phyloP scores from a whole-genome alignment of 2,113 vertebrate genomes.

The Sylvia atricapilla region DNA sequence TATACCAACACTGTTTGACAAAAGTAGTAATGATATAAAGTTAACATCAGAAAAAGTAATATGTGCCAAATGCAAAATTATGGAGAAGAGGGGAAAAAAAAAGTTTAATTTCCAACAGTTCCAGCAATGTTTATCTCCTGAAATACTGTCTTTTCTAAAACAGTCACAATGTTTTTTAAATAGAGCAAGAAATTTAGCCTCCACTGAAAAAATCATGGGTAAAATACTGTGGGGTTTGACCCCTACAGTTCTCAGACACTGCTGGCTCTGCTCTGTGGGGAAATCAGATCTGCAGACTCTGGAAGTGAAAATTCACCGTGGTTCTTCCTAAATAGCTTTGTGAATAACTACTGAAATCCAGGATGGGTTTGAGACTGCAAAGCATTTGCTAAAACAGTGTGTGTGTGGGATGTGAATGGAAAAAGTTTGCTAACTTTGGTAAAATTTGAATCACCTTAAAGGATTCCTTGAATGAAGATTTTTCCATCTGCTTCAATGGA shows the following conservation, averaged over 20 bases:
- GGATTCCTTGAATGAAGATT: background rate
- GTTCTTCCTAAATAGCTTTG: background rate
- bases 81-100: background rate
- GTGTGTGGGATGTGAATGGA: background rate
- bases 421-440: background rate
- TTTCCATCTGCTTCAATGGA: background rate
- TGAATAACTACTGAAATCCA: background rate
- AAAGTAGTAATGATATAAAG: background rate
- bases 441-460: background rate
- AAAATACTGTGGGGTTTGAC: background rate
- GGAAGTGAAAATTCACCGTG: background rate
- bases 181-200: background rate
- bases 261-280: background rate
- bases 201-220: background rate
- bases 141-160: background rate
- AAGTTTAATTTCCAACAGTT: background rate
- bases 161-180: background rate
- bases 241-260: background rate
- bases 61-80: background rate
- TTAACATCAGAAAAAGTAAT: background rate
- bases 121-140: background rate
- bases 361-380: background rate
- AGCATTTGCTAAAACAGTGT: rapidly evolving
- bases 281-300: background rate
- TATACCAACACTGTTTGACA: background rate